Evolutionary conservation across 2,888 invertebrate genomes (phyloP).

Genomic region (Agrypnus murinus): DNA sequence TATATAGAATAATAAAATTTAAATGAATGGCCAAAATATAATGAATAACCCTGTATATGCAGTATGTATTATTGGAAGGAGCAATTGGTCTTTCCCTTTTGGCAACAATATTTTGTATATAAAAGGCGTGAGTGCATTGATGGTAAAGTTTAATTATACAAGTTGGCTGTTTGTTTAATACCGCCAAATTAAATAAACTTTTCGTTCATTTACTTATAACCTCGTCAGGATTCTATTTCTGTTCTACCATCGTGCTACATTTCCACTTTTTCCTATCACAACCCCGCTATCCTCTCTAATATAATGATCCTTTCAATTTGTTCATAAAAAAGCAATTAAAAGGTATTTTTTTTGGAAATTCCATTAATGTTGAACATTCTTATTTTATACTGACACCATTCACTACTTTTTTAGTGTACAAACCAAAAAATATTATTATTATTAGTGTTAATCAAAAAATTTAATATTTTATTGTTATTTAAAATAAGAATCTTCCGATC

Average conservation of each 20-base stretch:
- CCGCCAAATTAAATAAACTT: constrained; percentile 40
- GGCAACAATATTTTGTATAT: background rate
- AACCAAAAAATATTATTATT: too few species aligned
- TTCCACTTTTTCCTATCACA: constrained; percentile 21
- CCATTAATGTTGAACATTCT: too few species aligned
- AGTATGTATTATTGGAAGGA: background rate
- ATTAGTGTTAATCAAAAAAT: too few species aligned
- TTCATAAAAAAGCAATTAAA: background rate
- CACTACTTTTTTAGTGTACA: too few species aligned
- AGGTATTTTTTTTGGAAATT: background rate
- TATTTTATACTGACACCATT: too few species aligned
- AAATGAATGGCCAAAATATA: too few species aligned
- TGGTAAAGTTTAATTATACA: constrained; percentile 16
- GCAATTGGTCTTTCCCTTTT: background rate
- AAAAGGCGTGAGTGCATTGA: constrained; percentile 15
- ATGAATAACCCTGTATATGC: too few species aligned
- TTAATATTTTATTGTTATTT: too few species aligned
- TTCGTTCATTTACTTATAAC: constrained; percentile 43
- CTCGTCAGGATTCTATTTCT: constrained; percentile 34
- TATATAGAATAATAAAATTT: too few species aligned
- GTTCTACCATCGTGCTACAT: constrained; percentile 21
- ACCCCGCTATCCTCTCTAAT: too few species aligned
- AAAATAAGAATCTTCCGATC: too few species aligned
- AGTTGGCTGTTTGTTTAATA: constrained; percentile 37
- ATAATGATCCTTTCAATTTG: background rate